Percentiles rank a stretch among this genome's conserved stretches.
Evolutionary conservation across 2,888 invertebrate genomes (phyloP).

Genomic region (Liposcelis brunnea): DNA sequence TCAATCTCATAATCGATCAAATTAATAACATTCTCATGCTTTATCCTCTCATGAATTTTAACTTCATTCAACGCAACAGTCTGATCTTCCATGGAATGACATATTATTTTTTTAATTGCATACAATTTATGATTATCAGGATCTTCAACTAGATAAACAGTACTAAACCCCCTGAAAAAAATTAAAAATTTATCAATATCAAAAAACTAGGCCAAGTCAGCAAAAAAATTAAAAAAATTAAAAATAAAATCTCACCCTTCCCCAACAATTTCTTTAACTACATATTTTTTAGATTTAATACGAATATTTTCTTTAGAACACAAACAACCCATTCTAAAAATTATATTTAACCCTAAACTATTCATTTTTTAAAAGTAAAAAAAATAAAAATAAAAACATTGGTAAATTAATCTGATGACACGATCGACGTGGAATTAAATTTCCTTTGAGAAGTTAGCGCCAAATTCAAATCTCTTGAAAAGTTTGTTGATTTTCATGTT

Average conservation of each 20-base stretch:
- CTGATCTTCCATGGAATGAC: conserved; percentile 62
- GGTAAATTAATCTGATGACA: too few species aligned
- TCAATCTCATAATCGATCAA: conserved; percentile 48
- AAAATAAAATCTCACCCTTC: conserved; percentile 41
- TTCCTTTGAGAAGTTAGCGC: too few species aligned
- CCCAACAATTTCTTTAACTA: conserved; percentile 49
- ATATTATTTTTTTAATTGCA: conserved; percentile 65
- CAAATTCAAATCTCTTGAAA: too few species aligned
- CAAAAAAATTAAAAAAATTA: conserved; percentile 8
- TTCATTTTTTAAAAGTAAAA: conserved; percentile 33
- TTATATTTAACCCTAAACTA: conserved; percentile 46
- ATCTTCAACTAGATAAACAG: conserved; percentile 60
- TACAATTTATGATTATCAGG: conserved; percentile 41
- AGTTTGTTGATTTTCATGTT: too few species aligned
- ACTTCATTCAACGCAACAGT: conserved; percentile 52
- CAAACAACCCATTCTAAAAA: conserved; percentile 56
- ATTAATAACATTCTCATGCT: conserved; percentile 55
- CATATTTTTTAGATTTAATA: conserved; percentile 52
- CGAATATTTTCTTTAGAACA: conserved; percentile 53
- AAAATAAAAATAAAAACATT: background rate
- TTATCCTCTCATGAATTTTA: conserved; percentile 48
- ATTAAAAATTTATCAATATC: conserved; percentile 12
- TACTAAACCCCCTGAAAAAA: conserved; percentile 56
- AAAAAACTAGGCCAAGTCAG: conserved; percentile 12
- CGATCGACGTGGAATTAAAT: too few species aligned